Evolutionary conservation across 2,113 vertebrate species (phyloP), one percentile per base, ranked within the genome.

Genomic region (Microcebus ravelobensis): DNA sequence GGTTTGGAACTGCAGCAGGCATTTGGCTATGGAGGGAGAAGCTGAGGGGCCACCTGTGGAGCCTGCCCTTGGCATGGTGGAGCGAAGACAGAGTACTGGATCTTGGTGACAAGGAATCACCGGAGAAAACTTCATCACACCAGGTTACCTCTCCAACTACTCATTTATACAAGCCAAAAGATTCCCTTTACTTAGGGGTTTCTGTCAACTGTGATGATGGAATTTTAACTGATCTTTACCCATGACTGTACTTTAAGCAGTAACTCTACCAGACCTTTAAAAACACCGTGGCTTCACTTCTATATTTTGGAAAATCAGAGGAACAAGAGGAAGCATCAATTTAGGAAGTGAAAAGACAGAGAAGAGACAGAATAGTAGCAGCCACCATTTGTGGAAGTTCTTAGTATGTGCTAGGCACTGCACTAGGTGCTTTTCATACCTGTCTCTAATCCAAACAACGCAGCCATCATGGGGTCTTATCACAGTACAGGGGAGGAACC

Each of bases 311-410:
- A 59, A 79, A 86, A 45, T 48, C 1, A 61, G 20, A 70, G 25
- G 61, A 95, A 25, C 68, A 94, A 83, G 88, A 97, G 27, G 39
- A 93, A 89, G 83, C 57, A 80, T 6, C 36, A 36, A 48, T 70
- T 89, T 55, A 92, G 36, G 21, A 82, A 90, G 50, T 18, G n/a
- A 76, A 90, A 36, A 86, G 57, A 70, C 36, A 65, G 65, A 76
- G 39, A 52, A 80, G 45, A 93, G 29, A n/a, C 34, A 85, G 73
- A 67, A 27, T 25, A 8, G 25, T 0, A 81, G 50, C 1, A n/a
- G 90, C 96, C 80, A 85, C 36, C 34, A 8, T 55, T 45, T 57
- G 23, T n/a, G 45, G 45, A 9, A 59, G 61, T 25, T 80, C 23
- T 36, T 5, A 11, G 4, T 23, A 82, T 57, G 71, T 91, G 95